Evolutionary conservation across 2,113 vertebrate species (phyloP), one percentile per base, ranked within the genome.

Genomic region (Baryphthengus martii): DNA sequence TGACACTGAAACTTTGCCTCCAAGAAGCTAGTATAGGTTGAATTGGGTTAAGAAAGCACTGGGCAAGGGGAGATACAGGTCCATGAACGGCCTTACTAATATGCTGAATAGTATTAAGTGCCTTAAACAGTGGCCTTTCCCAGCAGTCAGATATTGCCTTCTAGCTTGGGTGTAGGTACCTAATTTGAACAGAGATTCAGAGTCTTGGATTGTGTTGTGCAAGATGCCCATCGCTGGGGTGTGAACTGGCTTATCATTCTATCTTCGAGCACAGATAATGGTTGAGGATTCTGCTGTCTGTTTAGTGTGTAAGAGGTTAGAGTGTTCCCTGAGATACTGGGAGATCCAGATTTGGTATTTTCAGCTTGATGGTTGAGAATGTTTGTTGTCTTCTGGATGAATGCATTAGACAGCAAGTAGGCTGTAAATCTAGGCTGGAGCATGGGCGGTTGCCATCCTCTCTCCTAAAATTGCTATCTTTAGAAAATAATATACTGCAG

Each of bases 291-390:
- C 66, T 73, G 6, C 72, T 29, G 31, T 55, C 44, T 61, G 39
- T 61, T 75, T 63, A 29, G 37, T 20, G 4, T 39, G 14, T 55
- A 31, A 85, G 35, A 49, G 45, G 17, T 50, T 42, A 39, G 47
- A 26, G 33, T 39, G 10, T 67, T 44, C 23, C 7, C 11, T 1
- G 1, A 61, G 50, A 53, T 49, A 42, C 0, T 35, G 39, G 31
- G 20, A 33, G 28, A 68, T 56, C n/a, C 35, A 31, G 39, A 24
- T 67, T 39, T 4, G 2, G 0, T 58, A 10, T 71, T 59, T 90
- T 91, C 25, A 72, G 14, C 44, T 42, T 90, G 39, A 52, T 44
- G 13, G 8, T 12, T 65, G 37, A 83, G 81, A 82, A 53, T 17
- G 8, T 53, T 86, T 68, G 6, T 58, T 62, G 42, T 72, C 35